phyloP scores from a whole-genome alignment of 2,797 vertebrate genomes.

The Poeciliopsis turneri region DNA sequence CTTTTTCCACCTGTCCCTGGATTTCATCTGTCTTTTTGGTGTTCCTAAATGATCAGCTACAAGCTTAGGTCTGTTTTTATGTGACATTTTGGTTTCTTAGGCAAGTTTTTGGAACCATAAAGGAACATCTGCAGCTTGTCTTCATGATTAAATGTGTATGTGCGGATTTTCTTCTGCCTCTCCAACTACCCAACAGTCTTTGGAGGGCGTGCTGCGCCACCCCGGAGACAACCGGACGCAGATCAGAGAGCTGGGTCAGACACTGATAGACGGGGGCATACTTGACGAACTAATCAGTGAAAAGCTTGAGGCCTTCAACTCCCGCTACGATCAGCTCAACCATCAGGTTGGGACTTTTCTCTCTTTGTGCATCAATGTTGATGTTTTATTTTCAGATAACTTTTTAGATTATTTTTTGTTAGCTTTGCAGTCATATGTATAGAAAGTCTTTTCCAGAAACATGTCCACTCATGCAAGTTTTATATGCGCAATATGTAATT shows the following conservation, averaged over 20 bases:
- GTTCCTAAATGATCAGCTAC: background rate
- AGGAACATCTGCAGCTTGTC: background rate
- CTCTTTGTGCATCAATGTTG: constrained; percentile 14
- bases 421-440: background rate
- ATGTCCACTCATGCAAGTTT: background rate
- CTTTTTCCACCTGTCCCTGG: constrained; percentile 8
- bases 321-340: constrained; percentile 90
- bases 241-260: constrained; percentile 97
- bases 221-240: constrained; percentile 97
- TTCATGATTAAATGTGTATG: background rate
- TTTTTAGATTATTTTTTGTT: background rate
- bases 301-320: constrained; percentile 93
- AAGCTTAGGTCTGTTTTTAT: background rate
- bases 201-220: constrained; percentile 93
- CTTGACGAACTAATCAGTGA: constrained; percentile 97
- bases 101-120: constrained; percentile 9
- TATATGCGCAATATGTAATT: background rate
- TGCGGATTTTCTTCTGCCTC: constrained; percentile 1
- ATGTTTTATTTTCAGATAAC: background rate
- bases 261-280: constrained; percentile 95
- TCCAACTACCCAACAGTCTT: constrained; percentile 63
- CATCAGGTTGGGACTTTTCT: constrained; percentile 85
- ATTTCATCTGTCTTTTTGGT: constrained; percentile 10
- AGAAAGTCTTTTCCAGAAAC: background rate
- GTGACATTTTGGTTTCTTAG: background rate